Conservation (phyloP, 1,140 invertebrate species). For the Mesaphorura yosii region DNA sequence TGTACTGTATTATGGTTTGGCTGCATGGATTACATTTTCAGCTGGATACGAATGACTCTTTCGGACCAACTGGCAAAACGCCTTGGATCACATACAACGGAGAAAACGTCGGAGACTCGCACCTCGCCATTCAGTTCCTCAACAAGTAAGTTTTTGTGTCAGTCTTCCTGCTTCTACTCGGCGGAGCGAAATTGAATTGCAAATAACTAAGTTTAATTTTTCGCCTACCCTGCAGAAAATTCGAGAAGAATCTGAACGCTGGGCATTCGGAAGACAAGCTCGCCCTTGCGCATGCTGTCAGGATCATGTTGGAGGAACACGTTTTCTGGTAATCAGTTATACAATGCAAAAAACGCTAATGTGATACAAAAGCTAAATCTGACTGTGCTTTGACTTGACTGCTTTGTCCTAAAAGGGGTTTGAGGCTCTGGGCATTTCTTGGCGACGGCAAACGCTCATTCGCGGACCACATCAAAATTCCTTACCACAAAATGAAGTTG, state of each 20-base stretch:
- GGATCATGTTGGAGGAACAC: slow-evolving; percentile 28
- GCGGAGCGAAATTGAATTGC: neutral
- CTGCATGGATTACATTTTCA: too few relatives aligned
- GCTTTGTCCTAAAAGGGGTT: too few relatives aligned
- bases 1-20: too few relatives aligned
- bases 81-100: slow-evolving; percentile 42
- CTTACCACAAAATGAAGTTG: neutral
- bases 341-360: too few relatives aligned
- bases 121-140: slow-evolving; percentile 39
- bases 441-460: neutral
- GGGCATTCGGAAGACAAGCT: slow-evolving; percentile 1
- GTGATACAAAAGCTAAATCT: too few relatives aligned
- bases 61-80: slow-evolving; percentile 34
- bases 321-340: slow-evolving; percentile 8
- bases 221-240: slow-evolving; percentile 18
- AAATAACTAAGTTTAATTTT: neutral
- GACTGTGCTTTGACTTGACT: too few relatives aligned
- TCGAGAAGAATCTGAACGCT: slow-evolving; percentile 26
- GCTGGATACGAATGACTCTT: slow-evolving; percentile 32
- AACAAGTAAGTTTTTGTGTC: slow-evolving; percentile 18
- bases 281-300: slow-evolving; percentile 14
- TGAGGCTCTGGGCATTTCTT: too few relatives aligned
- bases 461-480: neutral
- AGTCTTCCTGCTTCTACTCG: neutral
- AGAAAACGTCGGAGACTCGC: slow-evolving; percentile 38